Base-by-base conservation (phyloP, 2,113 vertebrate species). In the Cryptotis parvus region DNA sequence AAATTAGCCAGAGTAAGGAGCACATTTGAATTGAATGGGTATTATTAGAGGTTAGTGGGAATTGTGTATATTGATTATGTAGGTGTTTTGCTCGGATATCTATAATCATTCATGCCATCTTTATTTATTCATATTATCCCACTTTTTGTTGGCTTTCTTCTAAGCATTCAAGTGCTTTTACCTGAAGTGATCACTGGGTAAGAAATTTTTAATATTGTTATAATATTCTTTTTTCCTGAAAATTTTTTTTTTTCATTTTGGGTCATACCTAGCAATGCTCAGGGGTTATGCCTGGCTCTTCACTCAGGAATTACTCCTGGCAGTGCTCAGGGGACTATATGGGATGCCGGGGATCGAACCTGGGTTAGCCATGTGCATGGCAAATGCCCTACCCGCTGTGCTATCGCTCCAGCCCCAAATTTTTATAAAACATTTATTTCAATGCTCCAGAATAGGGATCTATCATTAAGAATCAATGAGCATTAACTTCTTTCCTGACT, bases 61-160 rank as follows among this genome's bases (percentile, higher is more conserved):
- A 90, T 73, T 80, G 20, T 70, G 39, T 35, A 26, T 35, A 20
- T 6, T 79, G 10, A 49, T 16, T n/a, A n/a, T n/a, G n/a, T 39
- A 81, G 41, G 4, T 33, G 6, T 58, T 65, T 33, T 91, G 72
- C 85, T 45, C 84, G 37, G 14, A 3, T 39, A 18, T 10, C 2
- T 81, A 18, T 45, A 45, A 58, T 80, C 9, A 79, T 78, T 74
- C 33, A 52, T 55, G 11, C 7, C 20, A 52, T 22, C 29, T 82
- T 75, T 4, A 39, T 61, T 94, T 90, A n/a, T 49, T 61, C 63
- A 18, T 68, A n/a, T 73, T 63, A 72, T 55, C 27, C 39, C 9
- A 69, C 10, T 31, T 75, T 87, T 84, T 92, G 16, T 76, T 66
- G 68, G 4, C 74, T 84, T 87, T 91, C 58, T 87, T 91, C 27